These are phyloP conservation scores for Piaya cayana DNA, from an alignment of 2,113 vertebrate species.

Conservation along the genomic window DNA sequence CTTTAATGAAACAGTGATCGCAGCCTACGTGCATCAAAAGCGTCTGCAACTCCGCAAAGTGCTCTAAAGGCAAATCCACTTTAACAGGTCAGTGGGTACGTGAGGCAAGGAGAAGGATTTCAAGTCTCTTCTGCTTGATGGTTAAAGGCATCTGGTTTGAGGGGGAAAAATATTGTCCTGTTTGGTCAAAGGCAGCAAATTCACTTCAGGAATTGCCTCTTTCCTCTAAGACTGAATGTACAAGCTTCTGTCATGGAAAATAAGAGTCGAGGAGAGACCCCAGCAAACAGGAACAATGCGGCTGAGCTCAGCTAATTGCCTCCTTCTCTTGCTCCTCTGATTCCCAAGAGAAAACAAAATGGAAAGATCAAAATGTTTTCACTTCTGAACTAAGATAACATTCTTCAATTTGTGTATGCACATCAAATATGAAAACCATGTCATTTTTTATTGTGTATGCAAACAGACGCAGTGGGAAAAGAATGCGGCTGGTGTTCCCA, in stretches of 20 bases:
- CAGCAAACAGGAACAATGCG: background rate
- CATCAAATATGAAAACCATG: background rate
- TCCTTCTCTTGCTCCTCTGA: background rate
- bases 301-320: background rate
- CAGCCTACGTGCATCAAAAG: background rate
- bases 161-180: rapidly evolving
- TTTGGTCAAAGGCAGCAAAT: background rate
- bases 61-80: background rate
- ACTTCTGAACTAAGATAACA: background rate
- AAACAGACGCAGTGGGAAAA: slow-evolving; percentile 11
- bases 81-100: background rate
- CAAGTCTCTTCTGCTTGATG: background rate
- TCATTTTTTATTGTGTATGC: background rate
- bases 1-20: background rate
- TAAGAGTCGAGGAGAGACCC: background rate
- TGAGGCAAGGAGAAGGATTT: background rate
- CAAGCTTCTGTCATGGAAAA: background rate
- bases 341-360: background rate
- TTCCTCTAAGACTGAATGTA: rapidly evolving
- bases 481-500: background rate
- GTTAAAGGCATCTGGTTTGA: background rate
- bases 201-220: background rate
- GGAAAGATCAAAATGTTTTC: background rate
- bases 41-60: background rate
- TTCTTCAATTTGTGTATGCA: background rate